phyloP scores from a whole-genome alignment of 2,113 vertebrate species.

The Corythaixoides concolor region DNA sequence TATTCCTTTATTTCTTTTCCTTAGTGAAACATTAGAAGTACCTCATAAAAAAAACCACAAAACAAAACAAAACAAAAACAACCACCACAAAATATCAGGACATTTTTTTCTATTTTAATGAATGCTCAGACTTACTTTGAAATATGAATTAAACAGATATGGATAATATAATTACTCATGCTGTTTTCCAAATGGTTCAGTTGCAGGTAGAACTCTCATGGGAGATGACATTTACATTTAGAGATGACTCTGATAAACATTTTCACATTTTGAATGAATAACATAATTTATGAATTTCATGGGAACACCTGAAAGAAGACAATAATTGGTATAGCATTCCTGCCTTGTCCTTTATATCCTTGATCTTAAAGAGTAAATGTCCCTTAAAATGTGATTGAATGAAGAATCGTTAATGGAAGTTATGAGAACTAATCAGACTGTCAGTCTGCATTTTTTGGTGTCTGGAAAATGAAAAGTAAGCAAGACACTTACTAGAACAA shows the following conservation, averaged over 20 bases:
- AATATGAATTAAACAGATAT: constrained; percentile 29
- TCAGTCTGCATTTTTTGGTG: constrained; percentile 53
- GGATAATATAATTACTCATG: constrained; percentile 39
- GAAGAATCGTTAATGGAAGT: constrained; percentile 42
- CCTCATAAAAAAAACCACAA: background rate
- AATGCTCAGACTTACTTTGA: background rate
- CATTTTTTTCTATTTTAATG: background rate
- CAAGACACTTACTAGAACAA: constrained; percentile 51
- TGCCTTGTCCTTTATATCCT: background rate
- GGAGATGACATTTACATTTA: background rate
- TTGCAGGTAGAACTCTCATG: constrained; percentile 19
- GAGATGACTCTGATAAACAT: constrained; percentile 29
- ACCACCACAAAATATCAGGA: too few species aligned
- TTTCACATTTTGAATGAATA: constrained; percentile 29
- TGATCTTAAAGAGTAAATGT: background rate
- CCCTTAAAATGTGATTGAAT: constrained; percentile 37
- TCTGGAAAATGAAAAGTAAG: constrained; percentile 12
- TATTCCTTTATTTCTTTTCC: background rate
- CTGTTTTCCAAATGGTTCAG: constrained; percentile 6
- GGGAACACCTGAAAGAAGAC: background rate
- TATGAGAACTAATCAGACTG: constrained; percentile 49
- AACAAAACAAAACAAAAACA: too few species aligned
- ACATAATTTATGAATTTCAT: constrained; percentile 25
- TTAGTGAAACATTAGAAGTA: background rate
- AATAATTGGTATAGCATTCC: background rate